Evolutionary conservation across 2,888 invertebrate species (phyloP).

Genomic region (Limnephilus rhombicus): DNA sequence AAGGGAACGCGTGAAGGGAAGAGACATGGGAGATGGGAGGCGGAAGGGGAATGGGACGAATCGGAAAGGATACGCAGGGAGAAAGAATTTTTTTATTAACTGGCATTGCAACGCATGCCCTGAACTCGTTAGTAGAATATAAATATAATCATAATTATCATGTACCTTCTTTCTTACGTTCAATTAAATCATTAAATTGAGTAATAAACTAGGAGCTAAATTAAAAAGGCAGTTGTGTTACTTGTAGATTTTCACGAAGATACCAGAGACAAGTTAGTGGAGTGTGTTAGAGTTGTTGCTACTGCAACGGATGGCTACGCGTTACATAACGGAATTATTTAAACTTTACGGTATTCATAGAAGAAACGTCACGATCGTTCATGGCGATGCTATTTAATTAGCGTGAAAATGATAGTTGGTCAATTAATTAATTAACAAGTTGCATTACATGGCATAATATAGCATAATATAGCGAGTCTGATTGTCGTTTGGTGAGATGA

Average conservation of each 20-base stretch:
- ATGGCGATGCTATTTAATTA: neutral
- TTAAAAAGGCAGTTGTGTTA: neutral
- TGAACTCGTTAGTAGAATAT: neutral
- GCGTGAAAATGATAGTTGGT: neutral
- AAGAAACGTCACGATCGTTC: neutral
- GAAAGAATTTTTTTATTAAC: too few relatives aligned
- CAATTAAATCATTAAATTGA: neutral
- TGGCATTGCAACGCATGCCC: too few relatives aligned
- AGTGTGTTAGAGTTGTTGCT: neutral
- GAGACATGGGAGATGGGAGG: too few relatives aligned
- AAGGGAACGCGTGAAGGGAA: too few relatives aligned
- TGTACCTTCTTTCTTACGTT: neutral
- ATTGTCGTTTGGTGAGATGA: neutral
- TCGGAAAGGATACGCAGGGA: too few relatives aligned
- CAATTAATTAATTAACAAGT: neutral
- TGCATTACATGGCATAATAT: neutral
- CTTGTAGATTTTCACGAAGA: neutral
- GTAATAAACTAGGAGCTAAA: neutral
- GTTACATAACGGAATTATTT: conserved; percentile 1
- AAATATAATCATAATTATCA: neutral
- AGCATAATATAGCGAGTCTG: neutral
- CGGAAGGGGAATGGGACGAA: too few relatives aligned
- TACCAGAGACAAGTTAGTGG: neutral
- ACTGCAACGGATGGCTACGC: neutral
- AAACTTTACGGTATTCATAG: neutral